These are phyloP conservation scores for Coremacera marginata DNA, from an alignment of 2,888 invertebrate species.

Conservation along the genomic window DNA sequence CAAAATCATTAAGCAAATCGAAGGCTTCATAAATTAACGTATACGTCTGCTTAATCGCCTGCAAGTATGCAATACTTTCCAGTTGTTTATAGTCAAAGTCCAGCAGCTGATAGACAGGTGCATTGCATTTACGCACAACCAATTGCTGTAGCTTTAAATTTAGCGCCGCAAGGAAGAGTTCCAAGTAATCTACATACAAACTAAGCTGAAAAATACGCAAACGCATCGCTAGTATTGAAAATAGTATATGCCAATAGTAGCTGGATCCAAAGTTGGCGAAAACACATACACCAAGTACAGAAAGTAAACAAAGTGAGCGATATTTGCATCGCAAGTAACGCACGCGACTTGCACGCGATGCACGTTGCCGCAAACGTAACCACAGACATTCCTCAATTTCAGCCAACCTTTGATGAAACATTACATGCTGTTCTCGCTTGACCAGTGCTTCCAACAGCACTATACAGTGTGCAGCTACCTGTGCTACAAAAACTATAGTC, in stretches of 20 bases:
- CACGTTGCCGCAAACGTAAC: conserved; percentile 37
- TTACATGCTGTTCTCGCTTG: conserved; percentile 39
- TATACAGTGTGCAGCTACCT: conserved; percentile 41
- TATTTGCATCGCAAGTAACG: background rate
- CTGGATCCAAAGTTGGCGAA: background rate
- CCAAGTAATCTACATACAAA: conserved; percentile 40
- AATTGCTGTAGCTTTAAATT: conserved; percentile 44
- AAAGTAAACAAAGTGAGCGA: background rate
- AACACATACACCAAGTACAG: background rate
- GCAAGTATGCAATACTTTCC: conserved; percentile 39
- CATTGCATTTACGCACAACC: conserved; percentile 43
- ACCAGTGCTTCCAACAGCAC: conserved; percentile 45
- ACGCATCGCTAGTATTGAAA: conserved; percentile 44
- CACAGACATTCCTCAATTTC: conserved; percentile 41
- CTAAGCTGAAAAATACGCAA: conserved; percentile 43
- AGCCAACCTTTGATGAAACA: conserved; percentile 39
- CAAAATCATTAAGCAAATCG: conserved; percentile 45
- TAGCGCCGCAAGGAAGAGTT: conserved; percentile 24
- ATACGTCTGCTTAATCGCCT: conserved; percentile 43
- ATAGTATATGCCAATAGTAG: conserved; percentile 25
- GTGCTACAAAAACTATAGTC: conserved; percentile 39
- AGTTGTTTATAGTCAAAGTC: conserved; percentile 43
- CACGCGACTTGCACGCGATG: background rate
- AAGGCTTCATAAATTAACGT: conserved; percentile 43
- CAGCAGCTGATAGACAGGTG: conserved; percentile 34